Conservation (phyloP, 1,140 invertebrate species). For the Globodera rostochiensis region DNA sequence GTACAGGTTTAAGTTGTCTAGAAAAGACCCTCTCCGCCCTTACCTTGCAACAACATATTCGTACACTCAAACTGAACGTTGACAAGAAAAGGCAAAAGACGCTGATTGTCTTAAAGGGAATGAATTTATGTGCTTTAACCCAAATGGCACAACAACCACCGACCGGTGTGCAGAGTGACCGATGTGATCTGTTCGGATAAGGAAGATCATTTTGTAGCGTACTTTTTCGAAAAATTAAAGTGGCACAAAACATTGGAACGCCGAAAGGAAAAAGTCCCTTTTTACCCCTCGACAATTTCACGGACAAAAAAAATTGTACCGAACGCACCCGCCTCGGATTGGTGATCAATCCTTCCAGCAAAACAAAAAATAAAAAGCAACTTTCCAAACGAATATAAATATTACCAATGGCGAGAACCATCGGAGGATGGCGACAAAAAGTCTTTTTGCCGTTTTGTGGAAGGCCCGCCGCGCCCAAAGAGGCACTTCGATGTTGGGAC, state of each 20-base stretch:
- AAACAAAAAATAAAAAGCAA: neutral
- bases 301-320: too few species aligned
- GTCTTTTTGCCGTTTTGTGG: neutral
- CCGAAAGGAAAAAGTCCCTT: too few species aligned
- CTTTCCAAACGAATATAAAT: neutral
- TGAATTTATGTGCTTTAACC: neutral
- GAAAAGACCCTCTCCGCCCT: neutral
- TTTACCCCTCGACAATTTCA: too few species aligned
- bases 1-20: too few species aligned
- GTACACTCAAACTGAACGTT: slow-evolving; percentile 49
- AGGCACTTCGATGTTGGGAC: neutral
- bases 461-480: neutral
- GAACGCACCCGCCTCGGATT: neutral
- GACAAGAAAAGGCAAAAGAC: slow-evolving; percentile 28
- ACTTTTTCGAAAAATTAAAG: too few species aligned
- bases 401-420: slow-evolving; percentile 1
- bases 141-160: neutral
- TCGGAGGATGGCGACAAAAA: neutral
- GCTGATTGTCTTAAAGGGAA: slow-evolving; percentile 30
- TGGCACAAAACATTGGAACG: too few species aligned
- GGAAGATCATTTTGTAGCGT: neutral
- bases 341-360: slow-evolving; percentile 1
- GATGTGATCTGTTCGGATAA: neutral
- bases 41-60: slow-evolving; percentile 52
- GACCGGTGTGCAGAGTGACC: slow-evolving; percentile 5